A percentile compares a stretch with the other conserved stretches of the same genome.
Evolutionary conservation across 2,888 invertebrate genomes (phyloP).

Genomic region (Meiosimyza decipiens): DNA sequence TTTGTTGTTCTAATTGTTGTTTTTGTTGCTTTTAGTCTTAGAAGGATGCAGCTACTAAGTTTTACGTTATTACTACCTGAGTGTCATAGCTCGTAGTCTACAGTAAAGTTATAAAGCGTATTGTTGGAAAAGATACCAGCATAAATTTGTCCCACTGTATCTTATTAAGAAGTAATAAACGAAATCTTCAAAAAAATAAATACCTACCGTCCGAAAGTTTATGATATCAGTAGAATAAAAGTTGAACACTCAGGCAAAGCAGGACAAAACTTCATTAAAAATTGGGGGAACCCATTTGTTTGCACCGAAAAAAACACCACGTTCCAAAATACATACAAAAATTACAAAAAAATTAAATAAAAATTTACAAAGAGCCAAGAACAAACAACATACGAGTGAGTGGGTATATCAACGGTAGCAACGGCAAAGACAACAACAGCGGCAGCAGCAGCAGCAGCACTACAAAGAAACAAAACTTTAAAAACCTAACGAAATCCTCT

Average conservation of each 20-base stretch:
- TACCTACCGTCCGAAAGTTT: not conserved
- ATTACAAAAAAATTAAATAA: not conserved
- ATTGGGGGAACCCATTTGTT: no score
- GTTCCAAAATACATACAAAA: slow-evolving; percentile 15
- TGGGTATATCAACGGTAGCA: not conserved
- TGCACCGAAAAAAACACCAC: not conserved
- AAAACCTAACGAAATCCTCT: not conserved
- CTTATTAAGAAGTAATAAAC: not conserved
- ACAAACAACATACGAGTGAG: slow-evolving; percentile 1
- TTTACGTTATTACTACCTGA: no score
- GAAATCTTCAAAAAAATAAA: not conserved
- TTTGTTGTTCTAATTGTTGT: no score
- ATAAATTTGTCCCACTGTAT: not conserved
- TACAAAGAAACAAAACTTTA: no score
- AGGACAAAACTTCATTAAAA: no score
- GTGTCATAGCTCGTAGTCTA: no score
- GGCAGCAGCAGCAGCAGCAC: no score
- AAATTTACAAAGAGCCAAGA: not conserved
- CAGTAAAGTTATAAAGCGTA: no score
- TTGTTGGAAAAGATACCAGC: not conserved
- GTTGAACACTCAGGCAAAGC: not conserved
- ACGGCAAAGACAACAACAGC: not conserved
- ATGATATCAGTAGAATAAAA: not conserved
- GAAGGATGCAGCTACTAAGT: no score
- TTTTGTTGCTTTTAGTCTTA: no score